These are phyloP conservation scores for Channa argus DNA, from an alignment of 2,113 vertebrate genomes.

Conservation along the genomic window DNA sequence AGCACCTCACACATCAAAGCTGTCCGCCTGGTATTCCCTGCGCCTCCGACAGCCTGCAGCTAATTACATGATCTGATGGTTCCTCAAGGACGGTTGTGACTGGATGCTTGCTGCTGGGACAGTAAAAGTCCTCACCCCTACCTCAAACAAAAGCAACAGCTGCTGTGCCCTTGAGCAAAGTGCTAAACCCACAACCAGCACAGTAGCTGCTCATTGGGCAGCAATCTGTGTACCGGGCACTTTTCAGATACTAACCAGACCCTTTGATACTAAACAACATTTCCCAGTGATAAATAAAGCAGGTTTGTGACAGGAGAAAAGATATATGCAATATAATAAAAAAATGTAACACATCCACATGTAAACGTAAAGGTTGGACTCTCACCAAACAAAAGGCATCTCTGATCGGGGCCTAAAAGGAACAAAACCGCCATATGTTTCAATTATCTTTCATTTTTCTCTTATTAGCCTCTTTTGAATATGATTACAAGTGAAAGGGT, in stretches of 20 bases:
- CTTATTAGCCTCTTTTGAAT: not conserved
- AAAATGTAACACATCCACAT: too few relatives aligned
- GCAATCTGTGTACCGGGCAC: not conserved
- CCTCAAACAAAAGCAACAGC: constrained; percentile 59
- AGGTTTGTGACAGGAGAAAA: too few relatives aligned
- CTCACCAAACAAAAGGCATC: too few relatives aligned
- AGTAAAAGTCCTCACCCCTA: constrained; percentile 28
- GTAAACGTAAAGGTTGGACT: too few relatives aligned
- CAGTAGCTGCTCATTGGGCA: constrained; percentile 38
- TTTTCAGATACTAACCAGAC: not conserved
- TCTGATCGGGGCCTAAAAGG: too few relatives aligned
- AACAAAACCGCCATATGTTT: too few relatives aligned
- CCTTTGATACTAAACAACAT: too few relatives aligned
- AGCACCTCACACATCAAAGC: constrained; percentile 84
- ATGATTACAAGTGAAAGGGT: not conserved
- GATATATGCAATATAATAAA: too few relatives aligned
- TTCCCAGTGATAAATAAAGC: too few relatives aligned
- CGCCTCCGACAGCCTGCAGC: constrained; percentile 47
- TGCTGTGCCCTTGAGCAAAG: constrained; percentile 75
- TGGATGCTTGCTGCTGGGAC: constrained; percentile 41
- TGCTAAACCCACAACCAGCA: constrained; percentile 50
- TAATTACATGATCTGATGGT: constrained; percentile 66
- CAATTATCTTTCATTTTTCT: too few relatives aligned
- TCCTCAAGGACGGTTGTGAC: constrained; percentile 43
- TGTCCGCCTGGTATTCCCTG: constrained; percentile 58